A percentile compares a stretch with the other conserved stretches of the same genome.
These are phyloP conservation scores for Triplophysa dalaica DNA, from an alignment of 2,113 vertebrate genomes.

Conservation along the genomic window DNA sequence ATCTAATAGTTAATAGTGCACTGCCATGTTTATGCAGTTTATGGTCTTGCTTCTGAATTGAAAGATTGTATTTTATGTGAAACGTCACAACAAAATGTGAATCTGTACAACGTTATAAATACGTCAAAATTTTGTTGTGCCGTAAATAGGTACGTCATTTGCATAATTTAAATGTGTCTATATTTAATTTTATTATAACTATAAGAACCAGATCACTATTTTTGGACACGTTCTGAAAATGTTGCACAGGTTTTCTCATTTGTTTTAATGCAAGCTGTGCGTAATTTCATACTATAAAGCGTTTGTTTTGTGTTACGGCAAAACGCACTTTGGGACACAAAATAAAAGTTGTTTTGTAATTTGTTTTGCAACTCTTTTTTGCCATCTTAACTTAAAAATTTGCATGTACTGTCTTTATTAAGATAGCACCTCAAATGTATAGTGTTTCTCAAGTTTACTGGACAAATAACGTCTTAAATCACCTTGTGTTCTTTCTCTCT, in stretches of 20 bases:
- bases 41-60: not conserved
- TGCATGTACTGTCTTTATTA: not conserved
- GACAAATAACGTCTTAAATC: too few relatives aligned
- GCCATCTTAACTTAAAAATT: not conserved
- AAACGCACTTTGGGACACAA: not conserved
- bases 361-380: not conserved
- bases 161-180: not conserved
- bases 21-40: slow-evolving; percentile 16
- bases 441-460: too few relatives aligned
- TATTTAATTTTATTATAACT: not conserved
- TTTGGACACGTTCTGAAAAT: not conserved
- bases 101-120: not conserved
- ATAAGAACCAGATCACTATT: not conserved
- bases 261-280: slow-evolving; percentile 57
- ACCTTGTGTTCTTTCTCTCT: not conserved
- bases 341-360: slow-evolving; percentile 50
- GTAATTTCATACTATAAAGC: slow-evolving; percentile 9
- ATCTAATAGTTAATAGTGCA: not conserved
- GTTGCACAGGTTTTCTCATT: not conserved
- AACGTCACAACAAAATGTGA: not conserved
- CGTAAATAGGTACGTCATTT: not conserved
- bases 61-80: not conserved
- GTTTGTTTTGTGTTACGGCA: slow-evolving; percentile 26
- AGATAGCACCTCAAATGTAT: too few relatives aligned
- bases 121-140: not conserved